Evolutionary conservation across 2,113 vertebrate genomes (phyloP), one percentile per base, ranked within the genome.

Genomic region (Leptodactylus fuscus): DNA sequence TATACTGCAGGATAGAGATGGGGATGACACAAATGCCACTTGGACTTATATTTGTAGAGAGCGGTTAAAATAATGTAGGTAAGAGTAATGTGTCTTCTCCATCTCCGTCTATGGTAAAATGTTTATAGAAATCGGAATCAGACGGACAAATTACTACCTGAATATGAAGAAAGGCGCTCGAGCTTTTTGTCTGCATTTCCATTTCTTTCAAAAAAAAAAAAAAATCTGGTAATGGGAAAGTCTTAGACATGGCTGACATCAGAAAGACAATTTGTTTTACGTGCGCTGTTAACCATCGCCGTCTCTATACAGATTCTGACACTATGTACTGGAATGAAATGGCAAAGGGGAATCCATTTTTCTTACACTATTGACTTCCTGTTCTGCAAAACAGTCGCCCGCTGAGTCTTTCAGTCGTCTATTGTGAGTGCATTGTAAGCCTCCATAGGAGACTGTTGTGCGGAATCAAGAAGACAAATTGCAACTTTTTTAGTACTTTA

Each of bases 321-420:
- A 78, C 49, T 13, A 53, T 62, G n/a, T 38, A 44, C 36, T 62
- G 20, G 60, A 60, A 44, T 80, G 29, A 41, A 62, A 60, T 60
- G 58, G 77, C 36, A 60, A 80, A 41, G 34, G 77, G 77, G 77
- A 80, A 80, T 60, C 53, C 38, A 62, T 80, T 80, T 79, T 62
- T 80, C 38, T 24, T 80, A 60, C 77, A 27, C 77, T 80, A 80
- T 80, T 80, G 77, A 80, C 77, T 80, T 80, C 77, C 77, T 80
- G 55, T 60, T 80, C 53, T 60, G 53, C 55, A 24, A 60, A 80
- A 80, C 53, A 44, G 53, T 41, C 41, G 55, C 77, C 53, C 27
- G 77, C 53, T 80, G 77, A 4, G 77, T 44, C 77, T 60, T 80
- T 41, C 53, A 80, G 38, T 60, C 55, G 53, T 80, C 53, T 80